A percentile compares a stretch with the other conserved stretches of the same genome.
Evolutionary conservation across 2,113 vertebrate species (phyloP).

Genomic region (Sapajus apella): DNA sequence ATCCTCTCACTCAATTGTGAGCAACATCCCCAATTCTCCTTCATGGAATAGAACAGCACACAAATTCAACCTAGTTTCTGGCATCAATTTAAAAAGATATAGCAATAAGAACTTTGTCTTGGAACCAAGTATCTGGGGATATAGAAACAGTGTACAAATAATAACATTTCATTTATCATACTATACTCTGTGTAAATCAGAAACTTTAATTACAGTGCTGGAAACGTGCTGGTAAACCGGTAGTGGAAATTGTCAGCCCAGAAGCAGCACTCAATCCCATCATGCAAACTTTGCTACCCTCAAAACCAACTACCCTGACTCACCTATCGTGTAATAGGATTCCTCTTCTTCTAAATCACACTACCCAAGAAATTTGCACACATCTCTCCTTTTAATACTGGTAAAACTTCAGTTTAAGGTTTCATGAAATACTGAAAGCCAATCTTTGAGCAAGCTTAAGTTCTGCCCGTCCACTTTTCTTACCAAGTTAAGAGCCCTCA

Average conservation of each 20-base stretch:
- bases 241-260: constrained; percentile 19
- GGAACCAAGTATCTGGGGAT: constrained; percentile 14
- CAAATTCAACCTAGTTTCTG: constrained; percentile 38
- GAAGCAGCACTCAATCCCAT: constrained; percentile 45
- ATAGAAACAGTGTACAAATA: background rate
- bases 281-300: constrained; percentile 27
- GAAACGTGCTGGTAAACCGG: background rate
- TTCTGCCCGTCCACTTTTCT: constrained; percentile 18
- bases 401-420: background rate
- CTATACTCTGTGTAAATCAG: background rate
- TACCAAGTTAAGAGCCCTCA: background rate
- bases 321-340: background rate
- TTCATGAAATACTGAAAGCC: background rate
- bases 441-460: background rate
- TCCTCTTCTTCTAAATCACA: background rate
- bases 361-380: background rate
- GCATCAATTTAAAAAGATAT: background rate
- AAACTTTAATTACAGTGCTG: constrained; percentile 6
- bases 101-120: background rate
- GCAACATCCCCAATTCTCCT: background rate
- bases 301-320: constrained; percentile 26
- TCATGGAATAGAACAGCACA: background rate
- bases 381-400: background rate
- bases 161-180: background rate
- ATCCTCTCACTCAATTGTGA: background rate